A percentile compares a stretch with the other conserved stretches of the same genome.
Evolutionary conservation across 2,888 invertebrate species (phyloP).

Genomic region (Priocnemis perturbator): DNA sequence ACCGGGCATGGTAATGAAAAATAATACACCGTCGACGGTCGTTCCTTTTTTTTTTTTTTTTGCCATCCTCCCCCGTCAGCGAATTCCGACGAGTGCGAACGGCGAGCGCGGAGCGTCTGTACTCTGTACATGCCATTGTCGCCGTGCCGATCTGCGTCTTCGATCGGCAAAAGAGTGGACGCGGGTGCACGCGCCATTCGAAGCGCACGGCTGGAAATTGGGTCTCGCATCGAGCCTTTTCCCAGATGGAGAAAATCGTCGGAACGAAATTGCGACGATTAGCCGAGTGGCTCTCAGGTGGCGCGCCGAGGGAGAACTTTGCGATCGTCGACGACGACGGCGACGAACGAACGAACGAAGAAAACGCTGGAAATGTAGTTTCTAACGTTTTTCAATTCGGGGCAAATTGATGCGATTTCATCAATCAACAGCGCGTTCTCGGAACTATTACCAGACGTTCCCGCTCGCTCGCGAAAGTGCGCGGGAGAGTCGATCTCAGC

Average conservation of each 20-base stretch:
- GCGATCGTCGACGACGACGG: background rate
- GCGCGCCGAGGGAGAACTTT: too few relatives aligned
- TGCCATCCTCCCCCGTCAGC: background rate
- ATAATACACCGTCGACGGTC: slow-evolving; percentile 3
- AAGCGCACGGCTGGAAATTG: too few relatives aligned
- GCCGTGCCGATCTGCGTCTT: background rate
- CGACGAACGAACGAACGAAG: slow-evolving; percentile 6
- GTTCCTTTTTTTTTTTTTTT: too few relatives aligned
- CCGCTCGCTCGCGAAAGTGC: too few relatives aligned
- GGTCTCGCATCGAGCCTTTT: too few relatives aligned
- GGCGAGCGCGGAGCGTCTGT: background rate
- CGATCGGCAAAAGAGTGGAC: background rate
- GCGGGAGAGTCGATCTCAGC: too few relatives aligned
- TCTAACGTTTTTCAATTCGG: slow-evolving; percentile 24
- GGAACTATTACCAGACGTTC: slow-evolving; percentile 43
- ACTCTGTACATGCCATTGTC: background rate
- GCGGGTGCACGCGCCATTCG: too few relatives aligned
- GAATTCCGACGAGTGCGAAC: slow-evolving; percentile 2
- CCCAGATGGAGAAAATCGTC: too few relatives aligned
- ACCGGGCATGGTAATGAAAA: slow-evolving; percentile 12
- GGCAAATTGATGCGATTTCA: slow-evolving; percentile 25
- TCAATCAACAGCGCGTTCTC: slow-evolving; percentile 43
- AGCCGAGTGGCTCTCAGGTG: too few relatives aligned
- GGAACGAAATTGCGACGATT: too few relatives aligned
- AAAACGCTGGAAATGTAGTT: slow-evolving; percentile 13